These are phyloP conservation scores for Cyprinus carpio DNA, from an alignment of 2,113 vertebrate genomes.

Conservation along the genomic window DNA sequence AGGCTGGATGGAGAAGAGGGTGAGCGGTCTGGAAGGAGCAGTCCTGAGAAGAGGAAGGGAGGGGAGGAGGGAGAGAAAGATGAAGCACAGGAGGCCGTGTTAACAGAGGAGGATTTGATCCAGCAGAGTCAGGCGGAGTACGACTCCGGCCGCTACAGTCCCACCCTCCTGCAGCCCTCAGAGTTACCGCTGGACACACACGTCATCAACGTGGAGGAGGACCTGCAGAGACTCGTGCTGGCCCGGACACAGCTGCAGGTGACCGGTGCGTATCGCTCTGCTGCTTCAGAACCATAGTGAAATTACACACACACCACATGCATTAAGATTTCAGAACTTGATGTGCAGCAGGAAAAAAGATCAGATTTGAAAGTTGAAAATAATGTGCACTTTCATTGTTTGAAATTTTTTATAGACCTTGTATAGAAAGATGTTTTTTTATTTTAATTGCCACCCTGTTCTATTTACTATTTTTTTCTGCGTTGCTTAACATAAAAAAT, in stretches of 20 bases:
- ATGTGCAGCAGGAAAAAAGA: neutral
- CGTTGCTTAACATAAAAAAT: no score
- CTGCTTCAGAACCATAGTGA: neutral
- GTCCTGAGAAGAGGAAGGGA: conserved; percentile 26
- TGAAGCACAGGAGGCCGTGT: conserved; percentile 82
- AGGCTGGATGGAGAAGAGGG: conserved; percentile 38
- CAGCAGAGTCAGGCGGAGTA: conserved; percentile 97
- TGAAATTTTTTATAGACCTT: neutral
- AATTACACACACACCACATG: neutral
- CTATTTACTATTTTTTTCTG: no score
- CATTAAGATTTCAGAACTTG: neutral
- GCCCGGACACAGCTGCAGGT: conserved; percentile 89
- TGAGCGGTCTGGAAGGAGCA: conserved; percentile 51
- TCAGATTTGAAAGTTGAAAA: neutral
- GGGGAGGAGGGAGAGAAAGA: conserved; percentile 65
- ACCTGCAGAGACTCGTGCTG: conserved; percentile 81
- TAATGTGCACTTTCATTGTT: neutral
- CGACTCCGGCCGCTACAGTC: conserved; percentile 91
- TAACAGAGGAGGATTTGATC: conserved; percentile 96
- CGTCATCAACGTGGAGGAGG: conserved; percentile 86
- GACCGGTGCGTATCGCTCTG: conserved; percentile 77
- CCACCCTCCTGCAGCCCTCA: conserved; percentile 79
- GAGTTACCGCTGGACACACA: conserved; percentile 93
- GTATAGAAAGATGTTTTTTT: neutral
- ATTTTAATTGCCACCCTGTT: no score